These are phyloP conservation scores for Poeciliopsis gracilis DNA, from an alignment of 2,797 vertebrate species.

Conservation along the genomic window DNA sequence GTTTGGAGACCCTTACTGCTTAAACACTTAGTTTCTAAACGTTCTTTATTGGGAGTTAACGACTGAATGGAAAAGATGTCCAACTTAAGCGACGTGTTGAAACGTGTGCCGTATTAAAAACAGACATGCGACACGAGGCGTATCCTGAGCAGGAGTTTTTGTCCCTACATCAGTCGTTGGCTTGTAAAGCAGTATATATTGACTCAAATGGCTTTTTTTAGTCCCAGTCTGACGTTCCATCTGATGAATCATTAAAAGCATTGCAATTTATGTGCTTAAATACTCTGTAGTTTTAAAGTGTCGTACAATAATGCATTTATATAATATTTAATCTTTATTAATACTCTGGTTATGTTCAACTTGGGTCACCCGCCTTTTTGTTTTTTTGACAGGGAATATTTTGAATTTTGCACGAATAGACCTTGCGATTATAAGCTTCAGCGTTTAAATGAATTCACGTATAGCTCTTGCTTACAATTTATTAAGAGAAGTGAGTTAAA, in stretches of 20 bases:
- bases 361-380: neutral
- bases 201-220: neutral
- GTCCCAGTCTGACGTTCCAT: neutral
- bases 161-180: neutral
- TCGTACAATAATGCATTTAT: neutral
- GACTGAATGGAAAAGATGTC: neutral
- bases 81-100: neutral
- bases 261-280: neutral
- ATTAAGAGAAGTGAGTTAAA: neutral
- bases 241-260: neutral
- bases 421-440: neutral
- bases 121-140: neutral
- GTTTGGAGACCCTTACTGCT: neutral
- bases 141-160: neutral
- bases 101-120: neutral
- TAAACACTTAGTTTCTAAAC: neutral
- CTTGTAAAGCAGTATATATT: neutral
- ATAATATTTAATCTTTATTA: neutral
- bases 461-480: neutral
- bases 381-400: neutral
- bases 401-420: neutral
- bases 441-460: neutral
- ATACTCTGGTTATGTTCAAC: neutral
- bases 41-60: neutral
- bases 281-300: neutral